Evolutionary conservation across 2,888 invertebrate genomes (phyloP).

Genomic region (Catocala fraxini): DNA sequence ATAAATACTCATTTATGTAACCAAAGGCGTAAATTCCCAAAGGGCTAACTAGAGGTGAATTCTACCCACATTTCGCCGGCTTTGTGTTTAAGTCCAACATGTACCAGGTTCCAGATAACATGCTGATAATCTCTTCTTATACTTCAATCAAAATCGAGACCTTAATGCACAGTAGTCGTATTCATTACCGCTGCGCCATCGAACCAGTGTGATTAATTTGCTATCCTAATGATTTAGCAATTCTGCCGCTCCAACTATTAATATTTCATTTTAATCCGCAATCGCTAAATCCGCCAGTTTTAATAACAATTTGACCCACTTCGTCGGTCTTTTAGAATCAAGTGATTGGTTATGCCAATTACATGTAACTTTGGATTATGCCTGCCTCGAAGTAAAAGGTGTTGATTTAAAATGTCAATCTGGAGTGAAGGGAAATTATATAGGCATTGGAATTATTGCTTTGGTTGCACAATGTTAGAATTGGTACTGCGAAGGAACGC

Average conservation of each 20-base stretch:
- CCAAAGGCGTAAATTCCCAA: too few relatives aligned
- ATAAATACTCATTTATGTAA: too few relatives aligned
- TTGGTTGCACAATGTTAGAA: neutral
- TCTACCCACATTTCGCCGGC: too few relatives aligned
- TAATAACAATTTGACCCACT: slow-evolving; percentile 37
- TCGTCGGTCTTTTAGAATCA: slow-evolving; percentile 20
- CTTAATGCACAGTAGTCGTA: too few relatives aligned
- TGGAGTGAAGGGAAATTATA: slow-evolving; percentile 38
- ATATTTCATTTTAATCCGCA: slow-evolving; percentile 28
- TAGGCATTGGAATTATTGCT: slow-evolving; percentile 14
- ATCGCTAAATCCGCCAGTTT: slow-evolving; percentile 5
- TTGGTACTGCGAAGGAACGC: neutral
- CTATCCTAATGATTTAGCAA: slow-evolving; percentile 28
- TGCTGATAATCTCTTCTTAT: too few relatives aligned
- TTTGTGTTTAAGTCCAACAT: too few relatives aligned
- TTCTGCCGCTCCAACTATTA: slow-evolving; percentile 23
- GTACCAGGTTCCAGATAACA: too few relatives aligned
- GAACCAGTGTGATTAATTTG: slow-evolving; percentile 6
- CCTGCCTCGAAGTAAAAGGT: slow-evolving; percentile 36
- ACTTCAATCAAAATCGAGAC: too few relatives aligned
- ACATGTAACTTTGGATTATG: slow-evolving; percentile 9
- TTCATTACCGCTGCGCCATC: too few relatives aligned
- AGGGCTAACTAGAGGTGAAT: too few relatives aligned
- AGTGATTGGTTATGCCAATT: slow-evolving; percentile 27
- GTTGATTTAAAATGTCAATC: slow-evolving; percentile 48